A percentile compares a stretch with the other conserved stretches of the same genome.
phyloP scores from a whole-genome alignment of 2,113 vertebrate species.

The Holacanthus passer region DNA sequence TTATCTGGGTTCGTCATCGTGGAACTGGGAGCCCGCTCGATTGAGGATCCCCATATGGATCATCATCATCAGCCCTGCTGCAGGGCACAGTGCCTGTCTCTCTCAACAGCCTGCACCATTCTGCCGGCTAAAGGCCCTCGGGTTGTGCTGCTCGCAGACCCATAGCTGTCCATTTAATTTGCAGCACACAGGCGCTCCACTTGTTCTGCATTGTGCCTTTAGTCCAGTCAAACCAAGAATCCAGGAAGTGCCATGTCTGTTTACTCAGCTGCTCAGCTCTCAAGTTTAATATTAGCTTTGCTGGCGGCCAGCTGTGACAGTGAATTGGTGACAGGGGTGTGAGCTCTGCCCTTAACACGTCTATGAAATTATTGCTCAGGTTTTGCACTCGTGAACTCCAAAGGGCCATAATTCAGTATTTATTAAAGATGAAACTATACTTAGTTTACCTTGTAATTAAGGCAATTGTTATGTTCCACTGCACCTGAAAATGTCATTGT shows the following conservation, averaged over 20 bases:
- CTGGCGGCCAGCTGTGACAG: slow-evolving; percentile 44
- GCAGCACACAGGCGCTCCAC: slow-evolving; percentile 45
- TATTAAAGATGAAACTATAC: not conserved
- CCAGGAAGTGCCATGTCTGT: slow-evolving; percentile 56
- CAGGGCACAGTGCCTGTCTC: slow-evolving; percentile 57
- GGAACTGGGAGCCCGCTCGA: slow-evolving; percentile 60
- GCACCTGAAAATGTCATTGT: not conserved
- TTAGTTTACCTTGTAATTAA: slow-evolving; percentile 8
- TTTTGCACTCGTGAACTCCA: slow-evolving; percentile 23
- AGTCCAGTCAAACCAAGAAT: slow-evolving; percentile 55
- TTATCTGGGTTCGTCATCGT: slow-evolving; percentile 62
- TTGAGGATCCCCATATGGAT: slow-evolving; percentile 71
- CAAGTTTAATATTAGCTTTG: slow-evolving; percentile 56
- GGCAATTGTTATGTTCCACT: not conserved
- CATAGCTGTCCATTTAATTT: slow-evolving; percentile 67
- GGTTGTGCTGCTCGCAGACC: slow-evolving; percentile 37
- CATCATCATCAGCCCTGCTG: slow-evolving; percentile 61
- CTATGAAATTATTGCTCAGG: slow-evolving; percentile 22
- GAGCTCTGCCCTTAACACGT: slow-evolving; percentile 26
- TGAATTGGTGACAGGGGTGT: slow-evolving; percentile 42
- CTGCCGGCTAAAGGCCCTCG: slow-evolving; percentile 41
- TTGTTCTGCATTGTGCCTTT: slow-evolving; percentile 63
- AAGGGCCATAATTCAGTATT: not conserved
- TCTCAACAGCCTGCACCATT: slow-evolving; percentile 36
- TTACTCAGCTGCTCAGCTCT: slow-evolving; percentile 65